Evolutionary conservation across 37 sponge, comb jelly and placozoan species (phyloP).

Genomic region (Aplysina aerophoba): DNA sequence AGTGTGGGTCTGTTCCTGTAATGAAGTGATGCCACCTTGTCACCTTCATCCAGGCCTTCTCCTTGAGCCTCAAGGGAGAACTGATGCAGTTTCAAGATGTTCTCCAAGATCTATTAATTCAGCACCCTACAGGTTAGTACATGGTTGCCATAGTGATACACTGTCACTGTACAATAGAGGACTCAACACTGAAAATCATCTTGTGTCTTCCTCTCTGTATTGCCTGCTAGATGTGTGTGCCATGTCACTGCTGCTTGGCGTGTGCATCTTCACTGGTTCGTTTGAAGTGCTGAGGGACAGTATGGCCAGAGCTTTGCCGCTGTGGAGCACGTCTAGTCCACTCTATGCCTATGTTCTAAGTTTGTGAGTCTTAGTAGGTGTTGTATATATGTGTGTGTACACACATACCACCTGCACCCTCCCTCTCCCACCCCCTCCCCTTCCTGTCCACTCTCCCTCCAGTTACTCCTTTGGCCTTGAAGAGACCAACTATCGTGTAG

Average conservation of each 20-base stretch:
- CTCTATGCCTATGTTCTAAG: conserved; percentile 22
- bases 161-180: background rate
- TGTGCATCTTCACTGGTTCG: background rate
- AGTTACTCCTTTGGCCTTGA: conserved; percentile 58
- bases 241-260: background rate
- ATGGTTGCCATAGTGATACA: background rate
- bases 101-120: conserved; percentile 36
- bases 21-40: background rate
- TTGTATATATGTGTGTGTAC: background rate
- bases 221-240: conserved; percentile 16
- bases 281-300: background rate
- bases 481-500: conserved; percentile 23
- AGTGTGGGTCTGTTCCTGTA: conserved; percentile 4
- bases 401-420: background rate
- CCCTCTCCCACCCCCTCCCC: background rate
- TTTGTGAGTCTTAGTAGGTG: conserved; percentile 16
- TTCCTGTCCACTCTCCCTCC: background rate
- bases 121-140: conserved; percentile 24
- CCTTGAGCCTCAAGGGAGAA: conserved; percentile 25
- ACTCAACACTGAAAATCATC: too few species aligned
- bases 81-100: conserved; percentile 34
- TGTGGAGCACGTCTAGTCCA: conserved; percentile 10
- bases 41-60: background rate
- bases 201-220: background rate
- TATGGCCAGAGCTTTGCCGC: conserved; percentile 1